Evolutionary conservation across 1,140 invertebrate species (phyloP).

Genomic region (Mizuhopecten yessoensis): DNA sequence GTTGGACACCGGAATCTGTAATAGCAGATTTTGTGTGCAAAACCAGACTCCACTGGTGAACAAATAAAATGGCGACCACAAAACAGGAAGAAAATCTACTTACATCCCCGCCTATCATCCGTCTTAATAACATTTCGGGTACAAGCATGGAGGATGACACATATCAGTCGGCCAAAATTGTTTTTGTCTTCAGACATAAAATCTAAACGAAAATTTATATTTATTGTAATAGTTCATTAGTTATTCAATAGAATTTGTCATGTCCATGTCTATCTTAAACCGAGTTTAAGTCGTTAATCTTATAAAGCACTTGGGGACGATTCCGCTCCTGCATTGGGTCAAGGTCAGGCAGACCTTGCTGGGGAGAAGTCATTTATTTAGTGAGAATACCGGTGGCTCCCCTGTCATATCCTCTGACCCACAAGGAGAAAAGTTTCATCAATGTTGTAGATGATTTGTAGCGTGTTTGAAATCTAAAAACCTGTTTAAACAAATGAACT

Average conservation of each 20-base stretch:
- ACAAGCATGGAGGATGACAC: background rate
- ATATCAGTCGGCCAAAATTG: background rate
- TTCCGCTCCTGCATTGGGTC: background rate
- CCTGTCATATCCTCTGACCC: background rate
- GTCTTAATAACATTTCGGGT: constrained; percentile 28
- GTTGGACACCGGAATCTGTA: constrained; percentile 11
- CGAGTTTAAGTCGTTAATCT: constrained; percentile 1
- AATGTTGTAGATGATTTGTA: background rate
- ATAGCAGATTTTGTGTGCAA: constrained; percentile 38
- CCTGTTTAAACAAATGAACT: background rate
- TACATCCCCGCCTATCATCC: constrained; percentile 36
- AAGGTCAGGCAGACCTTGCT: background rate
- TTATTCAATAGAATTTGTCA: constrained; percentile 25
- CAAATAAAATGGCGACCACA: constrained; percentile 38
- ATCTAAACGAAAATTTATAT: background rate
- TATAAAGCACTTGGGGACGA: background rate
- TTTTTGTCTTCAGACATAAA: constrained; percentile 25
- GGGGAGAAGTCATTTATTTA: constrained; percentile 14
- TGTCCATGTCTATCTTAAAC: constrained; percentile 6
- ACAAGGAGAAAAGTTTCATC: background rate
- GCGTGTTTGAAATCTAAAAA: background rate
- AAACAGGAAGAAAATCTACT: constrained; percentile 38
- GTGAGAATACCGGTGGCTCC: background rate
- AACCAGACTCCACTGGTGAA: constrained; percentile 11
- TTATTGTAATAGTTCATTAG: constrained; percentile 33